These are phyloP conservation scores for Drosophila cardini DNA, from an alignment of 1,140 invertebrate species.

Conservation along the genomic window DNA sequence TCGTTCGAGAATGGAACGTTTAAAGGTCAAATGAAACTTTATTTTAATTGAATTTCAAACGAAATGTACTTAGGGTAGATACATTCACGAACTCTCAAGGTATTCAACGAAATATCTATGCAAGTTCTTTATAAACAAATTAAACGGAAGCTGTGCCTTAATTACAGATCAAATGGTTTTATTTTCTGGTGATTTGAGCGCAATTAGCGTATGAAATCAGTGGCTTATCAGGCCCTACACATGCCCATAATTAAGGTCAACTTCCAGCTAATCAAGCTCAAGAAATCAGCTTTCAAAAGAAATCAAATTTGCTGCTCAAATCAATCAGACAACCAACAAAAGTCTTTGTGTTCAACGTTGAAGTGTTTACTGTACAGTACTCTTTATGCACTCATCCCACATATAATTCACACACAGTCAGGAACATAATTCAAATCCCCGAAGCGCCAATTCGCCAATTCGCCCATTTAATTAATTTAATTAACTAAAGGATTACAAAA, in stretches of 20 bases:
- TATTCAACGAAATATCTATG: not conserved
- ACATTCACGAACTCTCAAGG: not conserved
- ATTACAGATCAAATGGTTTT: constrained; percentile 26
- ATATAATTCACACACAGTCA: constrained; percentile 41
- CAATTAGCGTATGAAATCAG: constrained; percentile 47
- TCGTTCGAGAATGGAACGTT: constrained; percentile 39
- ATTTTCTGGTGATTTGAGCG: constrained; percentile 24
- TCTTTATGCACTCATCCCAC: constrained; percentile 48
- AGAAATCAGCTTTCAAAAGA: constrained; percentile 57
- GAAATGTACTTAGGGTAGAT: constrained; percentile 68
- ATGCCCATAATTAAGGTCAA: constrained; percentile 36
- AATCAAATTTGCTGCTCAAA: constrained; percentile 3
- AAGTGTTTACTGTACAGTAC: not conserved
- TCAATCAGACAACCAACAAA: not conserved
- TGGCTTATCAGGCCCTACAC: constrained; percentile 14
- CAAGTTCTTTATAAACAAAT: constrained; percentile 16
- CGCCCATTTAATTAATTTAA: constrained; percentile 78
- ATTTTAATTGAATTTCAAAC: constrained; percentile 76
- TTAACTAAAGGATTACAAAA: constrained; percentile 75
- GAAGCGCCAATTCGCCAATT: constrained; percentile 61
- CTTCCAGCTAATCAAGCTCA: constrained; percentile 26
- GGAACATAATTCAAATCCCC: constrained; percentile 58
- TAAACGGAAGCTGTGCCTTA: constrained; percentile 49
- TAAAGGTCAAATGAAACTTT: constrained; percentile 58
- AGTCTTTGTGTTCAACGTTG: too few species aligned